Percentiles rank a stretch among this genome's conserved stretches.
Evolutionary conservation across 2,888 invertebrate genomes (phyloP).

Genomic region (Odontomyia ornata): DNA sequence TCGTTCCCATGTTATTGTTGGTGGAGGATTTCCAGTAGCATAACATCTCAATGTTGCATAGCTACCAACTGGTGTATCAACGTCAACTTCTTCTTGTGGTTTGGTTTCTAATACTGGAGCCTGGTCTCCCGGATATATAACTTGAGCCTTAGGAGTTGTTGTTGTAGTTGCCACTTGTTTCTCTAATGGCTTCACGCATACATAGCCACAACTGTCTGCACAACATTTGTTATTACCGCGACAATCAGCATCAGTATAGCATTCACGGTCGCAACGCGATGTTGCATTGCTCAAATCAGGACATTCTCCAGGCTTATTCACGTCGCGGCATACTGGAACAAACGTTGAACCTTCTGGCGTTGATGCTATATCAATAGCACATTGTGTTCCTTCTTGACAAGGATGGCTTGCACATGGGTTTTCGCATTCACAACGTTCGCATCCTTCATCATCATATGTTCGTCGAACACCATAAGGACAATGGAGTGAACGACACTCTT

Average conservation of each 20-base stretch:
- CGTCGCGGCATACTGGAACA: constrained; percentile 59
- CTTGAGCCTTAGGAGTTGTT: constrained; percentile 59
- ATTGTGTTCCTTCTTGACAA: constrained; percentile 74
- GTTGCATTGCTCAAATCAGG: constrained; percentile 66
- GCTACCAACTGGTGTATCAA: constrained; percentile 76
- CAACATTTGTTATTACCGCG: constrained; percentile 83
- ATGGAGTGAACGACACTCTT: constrained; percentile 70
- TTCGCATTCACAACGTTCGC: constrained; percentile 77
- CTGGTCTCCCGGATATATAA: constrained; percentile 59
- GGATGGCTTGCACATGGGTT: constrained; percentile 75
- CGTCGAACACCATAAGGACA: constrained; percentile 79
- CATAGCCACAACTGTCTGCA: constrained; percentile 76
- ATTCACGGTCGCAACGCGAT: constrained; percentile 74
- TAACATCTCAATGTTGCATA: constrained; percentile 78
- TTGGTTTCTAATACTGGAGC: constrained; percentile 65
- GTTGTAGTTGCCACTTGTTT: constrained; percentile 62
- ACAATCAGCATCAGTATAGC: constrained; percentile 84
- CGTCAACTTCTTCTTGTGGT: constrained; percentile 67
- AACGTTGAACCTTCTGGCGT: constrained; percentile 55
- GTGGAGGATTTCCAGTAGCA: constrained; percentile 80
- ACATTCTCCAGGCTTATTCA: constrained; percentile 75
- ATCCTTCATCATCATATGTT: constrained; percentile 69
- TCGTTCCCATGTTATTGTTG: constrained; percentile 80
- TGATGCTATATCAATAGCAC: constrained; percentile 70
- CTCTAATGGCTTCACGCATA: constrained; percentile 71